These are phyloP conservation scores for Gadopsis marmoratus DNA, from an alignment of 2,797 vertebrate genomes.

Conservation along the genomic window DNA sequence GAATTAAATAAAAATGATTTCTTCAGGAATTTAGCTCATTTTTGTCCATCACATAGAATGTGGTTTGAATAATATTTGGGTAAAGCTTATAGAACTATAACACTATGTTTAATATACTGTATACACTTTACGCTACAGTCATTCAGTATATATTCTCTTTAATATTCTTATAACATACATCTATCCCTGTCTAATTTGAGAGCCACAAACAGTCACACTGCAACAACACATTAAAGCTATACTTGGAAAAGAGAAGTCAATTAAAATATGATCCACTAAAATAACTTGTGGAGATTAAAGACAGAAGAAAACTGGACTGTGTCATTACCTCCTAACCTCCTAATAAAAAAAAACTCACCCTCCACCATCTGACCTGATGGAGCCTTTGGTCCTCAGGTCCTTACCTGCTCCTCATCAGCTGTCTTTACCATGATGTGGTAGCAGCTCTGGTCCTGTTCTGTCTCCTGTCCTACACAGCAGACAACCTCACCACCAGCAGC, in stretches of 20 bases:
- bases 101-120: not conserved
- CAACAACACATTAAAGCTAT: not conserved
- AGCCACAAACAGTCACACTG: not conserved
- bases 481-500: conserved; percentile 38
- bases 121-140: not conserved
- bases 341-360: conserved; percentile 12
- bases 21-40: not conserved
- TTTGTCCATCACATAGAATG: not conserved
- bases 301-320: not conserved
- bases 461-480: conserved; percentile 54
- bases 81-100: not conserved
- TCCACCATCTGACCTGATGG: conserved; percentile 20
- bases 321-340: conserved; percentile 5
- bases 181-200: not conserved
- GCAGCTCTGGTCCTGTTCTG: conserved; percentile 65
- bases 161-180: not conserved
- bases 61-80: not conserved
- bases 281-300: conserved; percentile 12
- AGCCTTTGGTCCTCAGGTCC: conserved; percentile 44
- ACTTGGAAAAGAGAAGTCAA: not conserved
- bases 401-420: conserved; percentile 76
- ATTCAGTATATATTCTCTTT: not conserved
- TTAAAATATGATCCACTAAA: conserved; percentile 6
- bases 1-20: not conserved
- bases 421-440: conserved; percentile 69